Evolutionary conservation across 2,888 invertebrate genomes (phyloP), one percentile per base, ranked within the genome.

Genomic region (Ophraella communa): DNA sequence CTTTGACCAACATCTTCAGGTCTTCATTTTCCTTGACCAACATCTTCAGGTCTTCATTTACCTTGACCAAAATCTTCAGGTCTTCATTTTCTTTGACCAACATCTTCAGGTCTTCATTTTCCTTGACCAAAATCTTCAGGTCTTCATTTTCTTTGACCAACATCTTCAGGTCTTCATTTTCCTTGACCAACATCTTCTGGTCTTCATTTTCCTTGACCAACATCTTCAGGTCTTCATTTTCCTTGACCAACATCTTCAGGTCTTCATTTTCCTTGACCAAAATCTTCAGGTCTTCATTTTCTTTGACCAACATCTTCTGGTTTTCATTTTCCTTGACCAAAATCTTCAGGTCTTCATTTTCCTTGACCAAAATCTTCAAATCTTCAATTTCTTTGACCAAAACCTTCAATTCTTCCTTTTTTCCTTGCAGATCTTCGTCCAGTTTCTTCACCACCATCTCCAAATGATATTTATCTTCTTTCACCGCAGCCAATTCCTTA

Each of bases 401-500:
- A 8, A 3, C 30, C 30, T 30, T 30, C 30, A 1, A 62, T 61
- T 54, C 62, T 52, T 60, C 69, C 59, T 62, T 67, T 66, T 49
- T 60, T 62, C n/a, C n/a, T n/a, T n/a, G n/a, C n/a, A 76, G 49
- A 60, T 70, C 61, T 10, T 21, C 21, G 18, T 64, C 63, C 47
- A 56, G 58, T 61, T 70, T 65, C 23, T 71, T 65, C 30, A 74
- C 67, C 17, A 70, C 69, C 4, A 59, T 7, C 56, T 77, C 77
- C 11, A 78, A 62, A 47, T 65, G 68, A 27, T 69, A 62, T 67
- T 76, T 77, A 3, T 62, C 66, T 59, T 79, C 79, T 3, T 59
- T 52, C 11, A 70, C 35, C 11, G 58, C 64, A 24, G 68, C 65
- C 14, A 77, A 60, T 70, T 81, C 79, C 68, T 80, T 79, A 56